Percentiles rank a stretch among this genome's conserved stretches.
phyloP scores from a whole-genome alignment of 1,140 invertebrate genomes.

The Aphelinus certus region DNA sequence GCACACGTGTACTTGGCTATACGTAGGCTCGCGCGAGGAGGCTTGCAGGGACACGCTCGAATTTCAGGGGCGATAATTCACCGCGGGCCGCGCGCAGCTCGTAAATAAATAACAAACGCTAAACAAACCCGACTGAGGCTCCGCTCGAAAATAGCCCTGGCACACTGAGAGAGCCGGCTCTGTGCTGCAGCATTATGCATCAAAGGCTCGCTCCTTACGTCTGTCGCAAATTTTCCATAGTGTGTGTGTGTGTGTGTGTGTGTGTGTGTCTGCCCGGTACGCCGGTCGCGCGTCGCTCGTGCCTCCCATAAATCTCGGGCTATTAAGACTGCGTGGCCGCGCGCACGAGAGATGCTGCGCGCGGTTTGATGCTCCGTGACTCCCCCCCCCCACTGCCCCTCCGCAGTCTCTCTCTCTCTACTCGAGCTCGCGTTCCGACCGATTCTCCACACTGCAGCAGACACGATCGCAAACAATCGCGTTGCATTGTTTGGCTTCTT shows the following conservation, averaged over 20 bases:
- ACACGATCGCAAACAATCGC: too few relatives aligned
- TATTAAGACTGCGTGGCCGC: slow-evolving; percentile 62
- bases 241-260: neutral
- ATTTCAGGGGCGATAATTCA: slow-evolving; percentile 15
- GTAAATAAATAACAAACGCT: slow-evolving; percentile 14
- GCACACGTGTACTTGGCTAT: neutral
- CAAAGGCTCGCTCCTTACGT: slow-evolving; percentile 21
- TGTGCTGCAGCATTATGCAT: slow-evolving; percentile 12
- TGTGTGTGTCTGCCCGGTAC: slow-evolving; percentile 14
- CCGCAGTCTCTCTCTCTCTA: neutral
- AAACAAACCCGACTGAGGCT: slow-evolving; percentile 11
- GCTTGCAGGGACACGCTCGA: neutral
- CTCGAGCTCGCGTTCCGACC: neutral
- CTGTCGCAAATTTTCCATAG: neutral
- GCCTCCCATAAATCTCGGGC: slow-evolving; percentile 59
- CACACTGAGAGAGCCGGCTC: neutral
- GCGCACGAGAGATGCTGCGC: neutral
- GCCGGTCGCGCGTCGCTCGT: slow-evolving; percentile 40
- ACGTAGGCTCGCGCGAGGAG: neutral
- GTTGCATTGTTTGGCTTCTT: neutral
- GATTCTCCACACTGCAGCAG: too few relatives aligned
- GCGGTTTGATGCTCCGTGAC: slow-evolving; percentile 63
- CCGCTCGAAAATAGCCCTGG: slow-evolving; percentile 6
- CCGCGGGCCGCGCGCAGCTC: neutral
- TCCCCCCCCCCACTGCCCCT: slow-evolving; percentile 37